phyloP scores from a whole-genome alignment of 1,140 invertebrate species.

The Centruroides vittatus region DNA sequence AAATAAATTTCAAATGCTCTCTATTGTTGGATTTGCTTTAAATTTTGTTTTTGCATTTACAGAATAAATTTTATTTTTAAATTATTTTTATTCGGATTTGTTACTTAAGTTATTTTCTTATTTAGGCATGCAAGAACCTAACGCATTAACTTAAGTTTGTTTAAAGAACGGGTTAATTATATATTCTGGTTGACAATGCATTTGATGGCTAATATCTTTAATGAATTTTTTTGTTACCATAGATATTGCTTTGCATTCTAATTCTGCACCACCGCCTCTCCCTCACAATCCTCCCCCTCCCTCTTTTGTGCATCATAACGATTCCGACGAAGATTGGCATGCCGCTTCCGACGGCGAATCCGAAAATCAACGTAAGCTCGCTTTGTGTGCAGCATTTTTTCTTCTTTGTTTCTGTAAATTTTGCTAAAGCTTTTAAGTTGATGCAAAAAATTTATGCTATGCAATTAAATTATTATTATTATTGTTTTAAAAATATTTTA shows the following conservation, averaged over 20 bases:
- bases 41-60: too few relatives aligned
- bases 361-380: constrained; percentile 10
- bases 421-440: not conserved
- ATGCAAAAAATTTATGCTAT: not conserved
- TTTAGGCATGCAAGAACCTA: too few relatives aligned
- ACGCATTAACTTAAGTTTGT: too few relatives aligned
- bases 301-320: not conserved
- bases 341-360: constrained; percentile 10
- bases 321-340: constrained; percentile 14
- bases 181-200: too few relatives aligned
- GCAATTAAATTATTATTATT: not conserved
- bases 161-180: too few relatives aligned
- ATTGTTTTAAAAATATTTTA: not conserved
- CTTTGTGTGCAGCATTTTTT: not conserved
- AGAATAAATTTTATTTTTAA: too few relatives aligned
- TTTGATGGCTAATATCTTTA: not conserved
- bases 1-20: too few relatives aligned
- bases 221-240: not conserved
- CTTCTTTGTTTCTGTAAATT: not conserved
- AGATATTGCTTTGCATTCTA: not conserved
- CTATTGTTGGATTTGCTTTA: too few relatives aligned
- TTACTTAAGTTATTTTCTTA: too few relatives aligned
- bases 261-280: constrained; percentile 11
- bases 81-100: too few relatives aligned
- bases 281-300: constrained; percentile 14